Percentiles rank a stretch among this genome's conserved stretches.
These are phyloP conservation scores for Synanceia verrucosa DNA, from an alignment of 2,797 vertebrate species.

Conservation along the genomic window DNA sequence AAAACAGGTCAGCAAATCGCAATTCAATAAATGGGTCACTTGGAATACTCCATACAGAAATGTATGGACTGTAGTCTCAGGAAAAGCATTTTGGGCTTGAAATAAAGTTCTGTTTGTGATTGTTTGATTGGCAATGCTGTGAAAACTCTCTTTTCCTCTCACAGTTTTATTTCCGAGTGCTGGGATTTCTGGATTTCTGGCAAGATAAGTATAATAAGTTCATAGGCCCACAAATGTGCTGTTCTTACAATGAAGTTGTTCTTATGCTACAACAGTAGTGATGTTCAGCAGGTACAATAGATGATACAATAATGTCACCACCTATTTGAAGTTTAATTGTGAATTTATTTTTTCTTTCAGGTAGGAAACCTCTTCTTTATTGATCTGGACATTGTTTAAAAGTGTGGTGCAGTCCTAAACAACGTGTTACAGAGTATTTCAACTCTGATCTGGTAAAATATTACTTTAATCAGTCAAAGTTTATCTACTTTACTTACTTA, in stretches of 20 bases:
- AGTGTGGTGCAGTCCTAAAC: background rate
- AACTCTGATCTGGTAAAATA: background rate
- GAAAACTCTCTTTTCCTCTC: constrained; percentile 8
- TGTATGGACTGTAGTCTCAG: background rate
- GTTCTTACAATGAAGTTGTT: background rate
- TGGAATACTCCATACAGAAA: background rate
- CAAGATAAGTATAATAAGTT: background rate
- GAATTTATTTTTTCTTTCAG: too few relatives aligned
- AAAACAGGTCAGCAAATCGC: background rate
- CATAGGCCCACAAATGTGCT: background rate
- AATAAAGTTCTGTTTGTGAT: background rate
- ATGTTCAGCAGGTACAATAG: too few relatives aligned
- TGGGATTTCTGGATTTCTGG: background rate
- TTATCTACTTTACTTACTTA: constrained; percentile 11
- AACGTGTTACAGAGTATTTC: background rate
- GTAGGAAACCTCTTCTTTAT: too few relatives aligned
- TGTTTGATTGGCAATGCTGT: background rate
- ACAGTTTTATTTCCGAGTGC: background rate
- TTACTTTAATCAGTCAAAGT: background rate
- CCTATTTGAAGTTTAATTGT: too few relatives aligned
- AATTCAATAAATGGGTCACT: constrained; percentile 33
- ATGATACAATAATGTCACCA: too few relatives aligned
- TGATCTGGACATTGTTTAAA: background rate
- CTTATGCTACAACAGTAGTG: background rate
- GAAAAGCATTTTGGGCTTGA: background rate